These are phyloP conservation scores for Helogale parvula DNA, from an alignment of 2,113 vertebrate genomes.

Conservation along the genomic window DNA sequence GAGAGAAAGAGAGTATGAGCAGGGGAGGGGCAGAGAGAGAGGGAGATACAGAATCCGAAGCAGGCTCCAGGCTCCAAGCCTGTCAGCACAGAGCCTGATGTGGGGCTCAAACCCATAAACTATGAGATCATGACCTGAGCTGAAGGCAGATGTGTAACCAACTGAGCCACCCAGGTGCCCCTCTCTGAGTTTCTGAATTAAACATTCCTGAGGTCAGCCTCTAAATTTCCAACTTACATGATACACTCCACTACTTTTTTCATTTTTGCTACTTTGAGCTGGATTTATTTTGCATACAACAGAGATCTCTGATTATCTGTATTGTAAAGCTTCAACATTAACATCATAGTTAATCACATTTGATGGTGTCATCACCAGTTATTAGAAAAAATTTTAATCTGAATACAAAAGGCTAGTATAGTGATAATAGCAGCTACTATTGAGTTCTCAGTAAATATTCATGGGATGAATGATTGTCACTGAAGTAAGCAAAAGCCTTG, in stretches of 20 bases:
- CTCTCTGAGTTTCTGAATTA: background rate
- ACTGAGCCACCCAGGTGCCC: no score
- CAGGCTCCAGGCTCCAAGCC: no score
- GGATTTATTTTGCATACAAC: background rate
- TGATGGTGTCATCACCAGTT: background rate
- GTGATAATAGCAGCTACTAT: background rate
- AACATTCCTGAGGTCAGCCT: background rate
- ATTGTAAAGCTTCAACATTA: background rate
- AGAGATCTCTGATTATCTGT: background rate
- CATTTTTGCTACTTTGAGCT: background rate
- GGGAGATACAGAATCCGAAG: no score
- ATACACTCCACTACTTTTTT: background rate
- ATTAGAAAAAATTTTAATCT: background rate
- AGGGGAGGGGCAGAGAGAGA: no score
- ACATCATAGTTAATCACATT: background rate
- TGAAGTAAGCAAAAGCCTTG: background rate
- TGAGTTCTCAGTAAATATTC: background rate
- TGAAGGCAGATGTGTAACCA: no score
- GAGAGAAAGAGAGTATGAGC: no score
- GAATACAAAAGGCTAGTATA: background rate
- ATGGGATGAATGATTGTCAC: background rate
- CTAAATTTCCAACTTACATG: background rate
- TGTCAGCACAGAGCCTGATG: no score
- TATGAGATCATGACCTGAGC: no score
- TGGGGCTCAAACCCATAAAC: no score